Evolutionary conservation across 1,140 invertebrate species (phyloP), one percentile per base, ranked within the genome.

Genomic region (Manduca sexta): DNA sequence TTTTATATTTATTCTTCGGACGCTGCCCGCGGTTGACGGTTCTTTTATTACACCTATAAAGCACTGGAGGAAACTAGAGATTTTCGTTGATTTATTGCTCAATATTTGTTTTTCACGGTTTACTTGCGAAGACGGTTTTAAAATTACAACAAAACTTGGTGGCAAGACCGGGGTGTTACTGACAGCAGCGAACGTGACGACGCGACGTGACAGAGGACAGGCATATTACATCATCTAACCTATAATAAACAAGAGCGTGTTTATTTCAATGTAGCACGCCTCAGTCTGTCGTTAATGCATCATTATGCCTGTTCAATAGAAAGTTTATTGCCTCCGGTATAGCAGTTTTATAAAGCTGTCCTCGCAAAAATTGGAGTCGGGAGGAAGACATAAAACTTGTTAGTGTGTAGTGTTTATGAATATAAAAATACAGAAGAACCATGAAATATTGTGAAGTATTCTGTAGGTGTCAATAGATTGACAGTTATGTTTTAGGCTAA

Each of bases 21-120:
- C 59, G 64, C 70, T 68, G 65, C 73, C 66, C 60, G 62, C 60
- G 49, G 74, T 78, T 74, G 76, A 80, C 80, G 67, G 73, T 73
- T 77, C 73, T 81, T 84, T 84, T 84, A 84, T 82, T 82, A 84
- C 68, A 64, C 74, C 73, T 70, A 81, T 84, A 80, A 84, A 66
- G 60, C 65, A 54, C 47, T 64, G 41, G 64, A 68, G 64, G 68
- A 74, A 74, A 75, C 69, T 61, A 53, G 56, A 54, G 62, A 77
- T 82, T 82, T 79, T 69, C 64, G 61, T 63, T 70, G 74, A 82
- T 82, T 76, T 84, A 80, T 74, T 60, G 64, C 45, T 58, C 56
- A 75, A 75, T 80, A 82, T 84, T 81, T 84, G 73, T 80, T 84
- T 79, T 84, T 77, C 80, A 79, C 71, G 73, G 70, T 74, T 75